phyloP scores from a whole-genome alignment of 2,888 invertebrate genomes.

The Heliothis peltigera region DNA sequence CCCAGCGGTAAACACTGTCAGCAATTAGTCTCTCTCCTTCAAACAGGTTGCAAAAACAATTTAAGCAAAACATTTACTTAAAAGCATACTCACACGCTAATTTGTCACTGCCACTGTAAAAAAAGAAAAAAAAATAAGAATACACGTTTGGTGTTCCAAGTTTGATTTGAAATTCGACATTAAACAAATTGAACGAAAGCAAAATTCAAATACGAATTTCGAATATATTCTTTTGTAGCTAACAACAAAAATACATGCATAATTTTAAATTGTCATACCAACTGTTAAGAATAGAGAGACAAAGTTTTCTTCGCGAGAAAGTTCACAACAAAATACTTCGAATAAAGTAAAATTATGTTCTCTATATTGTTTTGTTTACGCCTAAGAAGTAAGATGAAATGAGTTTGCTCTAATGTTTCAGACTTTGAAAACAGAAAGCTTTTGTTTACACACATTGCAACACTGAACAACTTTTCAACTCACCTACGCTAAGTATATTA shows the following conservation, averaged over 20 bases:
- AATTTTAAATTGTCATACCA: conserved; percentile 10
- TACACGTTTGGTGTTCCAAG: not conserved
- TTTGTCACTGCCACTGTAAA: conserved; percentile 15
- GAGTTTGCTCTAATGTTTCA: conserved; percentile 26
- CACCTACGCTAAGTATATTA: not conserved
- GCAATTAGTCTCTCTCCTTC: conserved; percentile 5
- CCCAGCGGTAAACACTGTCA: conserved; percentile 2
- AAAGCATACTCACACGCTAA: conserved; percentile 18
- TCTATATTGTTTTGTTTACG: conserved; percentile 48
- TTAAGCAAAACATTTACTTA: conserved; percentile 28
- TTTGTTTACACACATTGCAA: conserved; percentile 25
- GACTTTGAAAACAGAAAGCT: conserved; percentile 34
- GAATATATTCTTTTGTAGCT: not conserved
- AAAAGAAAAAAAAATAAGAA: not conserved
- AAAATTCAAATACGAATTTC: conserved; percentile 17
- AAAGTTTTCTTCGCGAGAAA: conserved; percentile 11
- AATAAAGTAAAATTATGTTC: conserved; percentile 34
- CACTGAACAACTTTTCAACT: not conserved
- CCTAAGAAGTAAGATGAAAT: conserved; percentile 28
- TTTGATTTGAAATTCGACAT: conserved; percentile 7
- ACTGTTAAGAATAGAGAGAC: not conserved
- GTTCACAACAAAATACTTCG: conserved; percentile 31
- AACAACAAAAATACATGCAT: conserved; percentile 4
- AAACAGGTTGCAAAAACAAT: conserved; percentile 15
- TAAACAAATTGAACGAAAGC: conserved; percentile 1